A percentile compares a stretch with the other conserved stretches of the same genome.
Evolutionary conservation across 2,113 vertebrate species (phyloP).

Genomic region (Trogon melanurus): DNA sequence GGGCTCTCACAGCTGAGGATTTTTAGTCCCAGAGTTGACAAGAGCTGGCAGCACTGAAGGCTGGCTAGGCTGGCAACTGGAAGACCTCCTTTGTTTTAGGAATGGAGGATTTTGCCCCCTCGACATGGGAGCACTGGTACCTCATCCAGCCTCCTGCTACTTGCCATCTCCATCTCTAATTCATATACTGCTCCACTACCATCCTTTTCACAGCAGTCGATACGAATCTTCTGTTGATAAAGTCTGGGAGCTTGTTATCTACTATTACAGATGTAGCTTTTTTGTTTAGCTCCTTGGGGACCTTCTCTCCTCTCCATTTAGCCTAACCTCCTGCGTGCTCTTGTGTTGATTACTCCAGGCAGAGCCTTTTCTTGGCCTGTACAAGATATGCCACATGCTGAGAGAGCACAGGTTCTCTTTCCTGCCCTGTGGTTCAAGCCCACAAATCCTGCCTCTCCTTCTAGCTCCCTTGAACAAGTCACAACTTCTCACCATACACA

Average conservation of each 20-base stretch:
- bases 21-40: background rate
- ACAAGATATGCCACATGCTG: accelerated
- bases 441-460: background rate
- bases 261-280: background rate
- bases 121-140: accelerated
- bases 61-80: accelerated
- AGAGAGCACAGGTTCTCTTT: background rate
- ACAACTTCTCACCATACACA: background rate
- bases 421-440: background rate
- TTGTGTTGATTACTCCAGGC: background rate
- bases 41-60: background rate
- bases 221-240: background rate
- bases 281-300: background rate
- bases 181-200: background rate
- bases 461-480: background rate
- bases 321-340: background rate
- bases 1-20: accelerated
- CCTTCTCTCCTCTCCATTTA: background rate
- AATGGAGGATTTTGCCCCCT: background rate
- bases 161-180: background rate
- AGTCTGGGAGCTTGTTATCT: background rate
- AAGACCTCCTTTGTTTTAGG: background rate
- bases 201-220: background rate
- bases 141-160: background rate
- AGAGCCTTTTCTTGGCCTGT: background rate